Evolutionary conservation across 2,888 invertebrate genomes (phyloP), one percentile per base, ranked within the genome.

Genomic region (Bombylius major): DNA sequence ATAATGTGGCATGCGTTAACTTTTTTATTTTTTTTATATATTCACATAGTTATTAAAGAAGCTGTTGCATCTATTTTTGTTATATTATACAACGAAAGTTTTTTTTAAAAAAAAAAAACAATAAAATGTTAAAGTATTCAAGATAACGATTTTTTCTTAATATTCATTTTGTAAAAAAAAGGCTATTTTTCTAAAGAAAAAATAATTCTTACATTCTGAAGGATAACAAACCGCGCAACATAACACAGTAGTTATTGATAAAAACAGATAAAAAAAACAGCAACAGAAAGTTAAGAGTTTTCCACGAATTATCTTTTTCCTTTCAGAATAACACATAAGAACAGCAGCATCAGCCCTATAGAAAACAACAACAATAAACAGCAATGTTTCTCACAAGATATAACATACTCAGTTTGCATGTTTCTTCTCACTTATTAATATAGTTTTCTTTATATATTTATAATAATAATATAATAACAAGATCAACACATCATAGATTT

Each of bases 361-460:
- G 6, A 36, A 36, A 8, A 9, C 9, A 44, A 54, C 33, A 33
- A 23, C n/a, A n/a, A n/a, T n/a, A n/a, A n/a, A n/a, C 44, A 48
- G 48, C n/a, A 34, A 54, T 50, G 45, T 50, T 54, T 50, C 54
- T 45, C 44, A 47, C 47, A 47, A n/a, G 44, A 14, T 32, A 23
- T 23, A 23, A 23, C 23, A 23, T 23, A 23, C 39, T 11, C 39
- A 42, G 39, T 45, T 23, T 50, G 54, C 50, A 45, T 50, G 45
- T 50, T 34, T 50, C 50, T 54, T 54, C 50, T 50, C 54, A 54
- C 50, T 50, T 49, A 45, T 33, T 49, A 49, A 42, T 42, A 23
- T 23, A 42, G 39, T 42, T 42, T 42, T 42, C 8, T 42, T 42
- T 42, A 11, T 42, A 42, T 39, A 8, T 8, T 39, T 39, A 39